phyloP scores from a whole-genome alignment of 2,888 invertebrate species.

The Eledone cirrhosa region DNA sequence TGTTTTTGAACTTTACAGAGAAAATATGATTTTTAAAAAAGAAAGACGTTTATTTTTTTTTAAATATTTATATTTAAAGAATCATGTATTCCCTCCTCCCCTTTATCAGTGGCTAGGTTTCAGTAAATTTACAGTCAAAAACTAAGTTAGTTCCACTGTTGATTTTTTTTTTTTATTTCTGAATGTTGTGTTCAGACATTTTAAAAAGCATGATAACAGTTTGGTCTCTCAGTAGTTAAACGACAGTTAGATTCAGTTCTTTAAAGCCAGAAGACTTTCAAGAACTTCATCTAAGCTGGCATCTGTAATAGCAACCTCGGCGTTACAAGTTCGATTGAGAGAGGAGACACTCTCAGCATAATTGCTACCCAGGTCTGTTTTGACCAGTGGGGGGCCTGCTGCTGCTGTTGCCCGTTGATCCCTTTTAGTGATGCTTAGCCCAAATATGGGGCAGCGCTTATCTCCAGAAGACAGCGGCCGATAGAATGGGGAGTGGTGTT shows the following conservation, averaged over 20 bases:
- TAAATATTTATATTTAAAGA: too few relatives aligned
- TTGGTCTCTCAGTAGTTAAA: background rate
- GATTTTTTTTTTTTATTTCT: background rate
- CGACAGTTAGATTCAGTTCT: background rate
- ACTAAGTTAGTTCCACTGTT: background rate
- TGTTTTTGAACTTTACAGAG: too few relatives aligned
- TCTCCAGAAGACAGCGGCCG: constrained; percentile 4
- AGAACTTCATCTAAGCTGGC: constrained; percentile 49
- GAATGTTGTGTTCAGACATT: background rate
- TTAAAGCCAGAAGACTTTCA: constrained; percentile 47
- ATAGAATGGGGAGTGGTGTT: background rate
- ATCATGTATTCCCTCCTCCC: too few relatives aligned
- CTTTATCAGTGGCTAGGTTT: too few relatives aligned
- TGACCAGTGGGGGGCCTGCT: background rate
- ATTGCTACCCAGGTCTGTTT: constrained; percentile 30
- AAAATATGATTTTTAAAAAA: too few relatives aligned
- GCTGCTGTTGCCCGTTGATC: background rate
- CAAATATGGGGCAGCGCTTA: too few relatives aligned
- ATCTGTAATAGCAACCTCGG: constrained; percentile 28
- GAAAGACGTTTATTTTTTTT: too few relatives aligned
- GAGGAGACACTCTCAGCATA: constrained; percentile 28
- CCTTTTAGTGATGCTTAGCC: background rate
- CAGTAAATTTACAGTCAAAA: background rate
- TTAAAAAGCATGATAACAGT: background rate
- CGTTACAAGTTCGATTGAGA: constrained; percentile 24